Conservation (phyloP, 1,140 invertebrate species). For the Drosophila watanabei region DNA sequence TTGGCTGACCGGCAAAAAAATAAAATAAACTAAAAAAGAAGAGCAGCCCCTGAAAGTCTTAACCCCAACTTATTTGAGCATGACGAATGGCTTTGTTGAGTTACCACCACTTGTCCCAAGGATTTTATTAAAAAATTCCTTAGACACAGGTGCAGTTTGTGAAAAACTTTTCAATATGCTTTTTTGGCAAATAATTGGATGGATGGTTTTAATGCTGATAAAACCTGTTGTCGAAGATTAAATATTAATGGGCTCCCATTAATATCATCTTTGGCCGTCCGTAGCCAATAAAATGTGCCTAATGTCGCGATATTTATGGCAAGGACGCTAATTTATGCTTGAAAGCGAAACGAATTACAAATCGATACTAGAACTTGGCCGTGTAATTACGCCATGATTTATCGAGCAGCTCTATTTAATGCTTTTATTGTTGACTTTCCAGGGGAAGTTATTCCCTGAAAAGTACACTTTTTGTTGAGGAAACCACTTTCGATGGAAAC, state of each 20-base stretch:
- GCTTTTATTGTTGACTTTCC: slow-evolving; percentile 6
- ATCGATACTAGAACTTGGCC: slow-evolving; percentile 35
- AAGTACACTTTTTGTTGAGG: neutral
- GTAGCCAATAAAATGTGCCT: slow-evolving; percentile 68
- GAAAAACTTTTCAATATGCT: slow-evolving; percentile 44
- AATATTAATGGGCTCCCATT: slow-evolving; percentile 44
- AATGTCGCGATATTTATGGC: slow-evolving; percentile 68
- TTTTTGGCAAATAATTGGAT: slow-evolving; percentile 41
- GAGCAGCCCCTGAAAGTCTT: slow-evolving; percentile 25
- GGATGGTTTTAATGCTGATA: slow-evolving; percentile 19
- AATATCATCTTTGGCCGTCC: slow-evolving; percentile 43
- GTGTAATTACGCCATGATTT: slow-evolving; percentile 37
- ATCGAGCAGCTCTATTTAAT: slow-evolving; percentile 11
- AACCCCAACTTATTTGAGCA: slow-evolving; percentile 59
- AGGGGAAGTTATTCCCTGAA: neutral
- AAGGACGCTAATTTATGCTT: slow-evolving; percentile 52
- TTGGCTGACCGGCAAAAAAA: slow-evolving; percentile 56
- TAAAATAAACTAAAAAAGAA: slow-evolving; percentile 3
- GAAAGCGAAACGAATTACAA: slow-evolving; percentile 28
- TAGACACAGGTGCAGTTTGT: slow-evolving; percentile 50
- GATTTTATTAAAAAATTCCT: slow-evolving; percentile 60
- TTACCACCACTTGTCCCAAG: slow-evolving; percentile 49
- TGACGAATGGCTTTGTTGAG: slow-evolving; percentile 73
- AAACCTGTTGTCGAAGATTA: slow-evolving; percentile 62
- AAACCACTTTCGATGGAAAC: slow-evolving; percentile 43